Evolutionary conservation across 2,888 invertebrate species (phyloP).

Genomic region (Gasteruption jaculator): DNA sequence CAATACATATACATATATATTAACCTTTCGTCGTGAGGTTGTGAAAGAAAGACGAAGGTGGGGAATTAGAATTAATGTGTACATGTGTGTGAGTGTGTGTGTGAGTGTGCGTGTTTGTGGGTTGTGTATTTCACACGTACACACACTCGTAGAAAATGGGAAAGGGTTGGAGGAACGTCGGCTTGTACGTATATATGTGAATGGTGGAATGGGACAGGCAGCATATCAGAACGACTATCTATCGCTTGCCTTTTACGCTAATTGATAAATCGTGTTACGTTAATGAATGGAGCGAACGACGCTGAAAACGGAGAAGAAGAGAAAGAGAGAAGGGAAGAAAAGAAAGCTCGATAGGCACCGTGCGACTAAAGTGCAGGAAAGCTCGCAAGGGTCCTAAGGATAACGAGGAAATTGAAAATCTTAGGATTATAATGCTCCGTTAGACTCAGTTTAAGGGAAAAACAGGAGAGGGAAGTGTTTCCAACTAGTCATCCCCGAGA

Average conservation of each 20-base stretch:
- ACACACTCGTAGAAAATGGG: not conserved
- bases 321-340: slow-evolving; percentile 17
- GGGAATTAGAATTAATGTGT: slow-evolving; percentile 8
- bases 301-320: slow-evolving; percentile 23
- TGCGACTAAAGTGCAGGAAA: slow-evolving; percentile 20
- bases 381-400: slow-evolving; percentile 25
- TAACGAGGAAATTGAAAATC: slow-evolving; percentile 43
- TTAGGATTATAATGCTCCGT: slow-evolving; percentile 23
- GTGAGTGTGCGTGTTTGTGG: not conserved
- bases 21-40: slow-evolving; percentile 5
- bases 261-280: slow-evolving; percentile 52
- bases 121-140: slow-evolving; percentile 9
- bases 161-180: not conserved
- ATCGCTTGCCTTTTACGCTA: slow-evolving; percentile 51
- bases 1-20: no score
- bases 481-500: no score
- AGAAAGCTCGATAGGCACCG: slow-evolving; percentile 16
- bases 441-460: no score
- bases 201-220: slow-evolving; percentile 27
- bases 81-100: not conserved
- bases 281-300: slow-evolving; percentile 47
- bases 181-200: not conserved
- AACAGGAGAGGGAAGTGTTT: no score
- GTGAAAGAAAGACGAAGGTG: slow-evolving; percentile 2
- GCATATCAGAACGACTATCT: slow-evolving; percentile 50